Evolutionary conservation across 2,797 vertebrate species (phyloP).

Genomic region (Vespertilio murinus): DNA sequence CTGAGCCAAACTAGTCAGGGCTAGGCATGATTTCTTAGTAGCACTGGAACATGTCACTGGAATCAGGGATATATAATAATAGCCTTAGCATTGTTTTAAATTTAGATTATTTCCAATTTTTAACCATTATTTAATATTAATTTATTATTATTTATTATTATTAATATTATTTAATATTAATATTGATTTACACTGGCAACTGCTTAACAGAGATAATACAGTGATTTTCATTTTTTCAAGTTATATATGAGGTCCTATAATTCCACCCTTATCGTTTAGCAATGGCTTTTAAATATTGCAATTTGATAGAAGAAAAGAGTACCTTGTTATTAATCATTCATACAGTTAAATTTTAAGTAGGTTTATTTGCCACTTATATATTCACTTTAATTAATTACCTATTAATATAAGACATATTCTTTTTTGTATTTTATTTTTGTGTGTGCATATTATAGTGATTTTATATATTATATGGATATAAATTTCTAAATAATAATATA

Average conservation of each 20-base stretch:
- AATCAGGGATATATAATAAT: not conserved
- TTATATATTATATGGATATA: not conserved
- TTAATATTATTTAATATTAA: not conserved
- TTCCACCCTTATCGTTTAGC: not conserved
- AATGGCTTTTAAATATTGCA: not conserved
- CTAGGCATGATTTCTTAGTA: not conserved
- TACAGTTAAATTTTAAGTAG: not conserved
- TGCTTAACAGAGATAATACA: not conserved
- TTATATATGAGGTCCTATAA: not conserved
- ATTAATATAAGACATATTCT: not conserved
- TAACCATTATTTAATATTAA: not conserved
- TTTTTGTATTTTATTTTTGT: not conserved
- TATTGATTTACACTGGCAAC: not conserved
- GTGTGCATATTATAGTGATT: not conserved
- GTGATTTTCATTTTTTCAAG: not conserved
- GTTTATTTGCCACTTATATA: not conserved
- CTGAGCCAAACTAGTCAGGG: too few relatives aligned
- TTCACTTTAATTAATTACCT: constrained; percentile 14
- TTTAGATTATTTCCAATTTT: not conserved
- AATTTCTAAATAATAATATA: not conserved
- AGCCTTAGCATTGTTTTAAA: not conserved
- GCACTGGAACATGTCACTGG: not conserved
- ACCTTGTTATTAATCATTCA: not conserved
- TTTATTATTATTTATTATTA: not conserved
- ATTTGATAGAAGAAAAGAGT: not conserved